These are phyloP conservation scores for Goniozus legneri DNA, from an alignment of 1,140 invertebrate genomes.

Conservation along the genomic window DNA sequence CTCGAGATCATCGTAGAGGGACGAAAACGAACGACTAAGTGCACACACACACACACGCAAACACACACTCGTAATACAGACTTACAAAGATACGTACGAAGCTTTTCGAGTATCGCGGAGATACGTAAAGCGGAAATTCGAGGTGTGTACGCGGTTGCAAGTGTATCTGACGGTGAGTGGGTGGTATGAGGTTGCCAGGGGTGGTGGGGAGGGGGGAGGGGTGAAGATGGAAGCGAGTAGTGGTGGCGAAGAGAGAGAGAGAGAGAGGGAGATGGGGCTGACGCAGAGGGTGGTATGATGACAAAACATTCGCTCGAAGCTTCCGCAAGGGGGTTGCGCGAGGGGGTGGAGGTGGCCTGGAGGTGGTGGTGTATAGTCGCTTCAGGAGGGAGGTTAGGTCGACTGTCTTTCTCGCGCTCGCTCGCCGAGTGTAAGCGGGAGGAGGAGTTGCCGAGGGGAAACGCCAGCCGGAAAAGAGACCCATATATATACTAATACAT, in stretches of 20 bases:
- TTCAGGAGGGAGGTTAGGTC: slow-evolving; percentile 26
- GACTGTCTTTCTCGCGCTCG: slow-evolving; percentile 20
- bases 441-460: slow-evolving; percentile 17
- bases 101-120: slow-evolving; percentile 30
- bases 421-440: not conserved
- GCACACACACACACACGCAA: slow-evolving; percentile 1
- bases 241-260: slow-evolving; percentile 4
- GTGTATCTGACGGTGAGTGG: slow-evolving; percentile 42
- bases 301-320: slow-evolving; percentile 45
- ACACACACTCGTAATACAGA: no score
- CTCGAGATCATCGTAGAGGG: no score
- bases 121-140: slow-evolving; percentile 42
- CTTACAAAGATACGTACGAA: slow-evolving; percentile 21
- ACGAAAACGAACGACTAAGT: slow-evolving; percentile 2
- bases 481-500: slow-evolving; percentile 22
- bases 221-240: slow-evolving; percentile 8
- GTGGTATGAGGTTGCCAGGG: no score
- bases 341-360: slow-evolving; percentile 11
- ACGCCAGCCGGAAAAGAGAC: slow-evolving; percentile 32
- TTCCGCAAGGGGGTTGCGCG: slow-evolving; percentile 29
- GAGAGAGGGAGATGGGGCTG: slow-evolving; percentile 15
- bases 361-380: slow-evolving; percentile 7
- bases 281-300: slow-evolving; percentile 36
- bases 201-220: slow-evolving; percentile 8
- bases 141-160: slow-evolving; percentile 44